Evolutionary conservation across 2,888 invertebrate genomes (phyloP).

Genomic region (Coelogynopora nodosa): DNA sequence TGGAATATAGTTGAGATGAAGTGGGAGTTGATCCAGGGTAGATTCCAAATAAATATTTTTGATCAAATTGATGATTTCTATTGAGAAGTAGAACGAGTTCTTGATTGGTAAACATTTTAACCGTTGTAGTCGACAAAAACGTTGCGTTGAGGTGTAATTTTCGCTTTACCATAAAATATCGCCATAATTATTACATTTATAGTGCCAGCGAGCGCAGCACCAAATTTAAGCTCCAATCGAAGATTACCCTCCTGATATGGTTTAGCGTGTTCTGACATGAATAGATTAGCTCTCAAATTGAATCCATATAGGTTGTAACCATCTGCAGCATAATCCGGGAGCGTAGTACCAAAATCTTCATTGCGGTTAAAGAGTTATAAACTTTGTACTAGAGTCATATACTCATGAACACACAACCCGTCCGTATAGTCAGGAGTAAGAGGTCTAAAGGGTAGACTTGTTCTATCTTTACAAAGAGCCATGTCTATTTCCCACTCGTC

Average conservation of each 20-base stretch:
- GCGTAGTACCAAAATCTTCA: background rate
- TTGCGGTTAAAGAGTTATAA: background rate
- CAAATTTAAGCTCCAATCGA: constrained; percentile 19
- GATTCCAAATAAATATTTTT: background rate
- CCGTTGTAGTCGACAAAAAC: constrained; percentile 11
- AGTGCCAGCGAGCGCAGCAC: background rate
- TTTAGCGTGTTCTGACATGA: background rate
- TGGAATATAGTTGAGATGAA: background rate
- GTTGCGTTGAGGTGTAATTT: background rate
- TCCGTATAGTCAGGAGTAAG: constrained; percentile 1
- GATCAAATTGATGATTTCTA: background rate
- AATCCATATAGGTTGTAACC: constrained; percentile 1
- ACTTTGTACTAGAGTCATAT: background rate
- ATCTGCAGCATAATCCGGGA: background rate
- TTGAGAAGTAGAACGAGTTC: background rate
- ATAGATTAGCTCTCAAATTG: background rate
- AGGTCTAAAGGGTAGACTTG: constrained; percentile 20
- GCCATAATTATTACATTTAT: constrained; percentile 31
- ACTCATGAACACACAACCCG: constrained; percentile 6
- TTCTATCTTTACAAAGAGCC: constrained; percentile 21
- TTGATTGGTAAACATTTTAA: background rate
- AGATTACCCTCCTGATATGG: background rate
- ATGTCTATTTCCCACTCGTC: too few relatives aligned
- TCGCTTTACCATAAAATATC: background rate
- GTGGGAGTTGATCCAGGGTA: background rate